phyloP scores from a whole-genome alignment of 2,888 invertebrate genomes.

The Marasmarcha lunaedactyla region DNA sequence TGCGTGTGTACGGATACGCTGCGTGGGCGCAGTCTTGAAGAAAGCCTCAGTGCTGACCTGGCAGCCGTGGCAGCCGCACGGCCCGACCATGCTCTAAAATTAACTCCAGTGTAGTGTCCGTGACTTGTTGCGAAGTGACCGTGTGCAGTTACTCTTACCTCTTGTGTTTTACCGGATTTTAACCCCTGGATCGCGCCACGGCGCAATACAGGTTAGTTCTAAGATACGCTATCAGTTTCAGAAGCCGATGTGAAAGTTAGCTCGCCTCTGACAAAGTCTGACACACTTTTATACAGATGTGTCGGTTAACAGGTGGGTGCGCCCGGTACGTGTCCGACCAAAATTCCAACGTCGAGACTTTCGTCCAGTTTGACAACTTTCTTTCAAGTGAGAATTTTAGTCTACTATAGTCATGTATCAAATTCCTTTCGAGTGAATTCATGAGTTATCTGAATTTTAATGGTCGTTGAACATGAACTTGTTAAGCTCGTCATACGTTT shows the following conservation, averaged over 20 bases:
- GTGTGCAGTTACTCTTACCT: constrained; percentile 63
- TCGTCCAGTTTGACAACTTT: constrained; percentile 52
- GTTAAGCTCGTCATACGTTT: too few species aligned
- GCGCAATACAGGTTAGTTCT: constrained; percentile 51
- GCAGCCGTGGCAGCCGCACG: constrained; percentile 59
- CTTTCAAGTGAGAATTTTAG: constrained; percentile 34
- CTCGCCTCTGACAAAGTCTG: constrained; percentile 60
- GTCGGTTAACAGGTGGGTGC: constrained; percentile 59
- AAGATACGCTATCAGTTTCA: constrained; percentile 21
- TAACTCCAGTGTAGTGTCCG: constrained; percentile 61
- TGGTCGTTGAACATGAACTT: too few species aligned
- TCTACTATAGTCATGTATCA: constrained; percentile 14
- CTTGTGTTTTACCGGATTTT: constrained; percentile 65
- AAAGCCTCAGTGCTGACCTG: constrained; percentile 64
- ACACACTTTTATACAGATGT: constrained; percentile 66
- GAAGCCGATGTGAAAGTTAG: constrained; percentile 69
- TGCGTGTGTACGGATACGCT: constrained; percentile 46
- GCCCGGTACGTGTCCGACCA: constrained; percentile 52
- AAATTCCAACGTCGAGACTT: constrained; percentile 53
- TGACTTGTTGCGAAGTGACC: constrained; percentile 26
- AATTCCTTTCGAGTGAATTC: constrained; percentile 17
- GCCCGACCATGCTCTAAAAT: constrained; percentile 55
- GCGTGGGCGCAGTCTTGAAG: constrained; percentile 47
- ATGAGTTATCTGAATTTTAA: too few species aligned
- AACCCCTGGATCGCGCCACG: constrained; percentile 45